A percentile compares a stretch with the other conserved stretches of the same genome.
Conservation (phyloP, 2,113 vertebrate genomes). For the Gavialis gangeticus region DNA sequence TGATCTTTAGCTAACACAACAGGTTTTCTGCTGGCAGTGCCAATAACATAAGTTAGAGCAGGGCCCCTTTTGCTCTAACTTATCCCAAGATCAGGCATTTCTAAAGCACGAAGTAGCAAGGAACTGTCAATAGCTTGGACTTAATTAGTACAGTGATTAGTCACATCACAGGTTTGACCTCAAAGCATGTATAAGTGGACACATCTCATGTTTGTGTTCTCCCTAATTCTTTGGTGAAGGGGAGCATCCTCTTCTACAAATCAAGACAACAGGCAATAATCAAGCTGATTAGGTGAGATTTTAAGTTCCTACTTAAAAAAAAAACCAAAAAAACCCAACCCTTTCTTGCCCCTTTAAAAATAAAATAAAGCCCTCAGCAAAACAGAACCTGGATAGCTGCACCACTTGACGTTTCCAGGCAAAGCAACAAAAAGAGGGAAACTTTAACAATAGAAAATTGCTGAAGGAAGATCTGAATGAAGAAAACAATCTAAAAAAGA, state of each 20-base stretch:
- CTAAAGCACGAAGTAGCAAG: background rate
- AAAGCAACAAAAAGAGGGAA: slow-evolving; percentile 50
- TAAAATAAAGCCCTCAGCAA: slow-evolving; percentile 1
- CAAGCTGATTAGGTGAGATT: slow-evolving; percentile 34
- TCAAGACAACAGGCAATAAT: background rate
- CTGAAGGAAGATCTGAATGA: slow-evolving; percentile 63
- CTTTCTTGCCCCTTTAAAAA: background rate
- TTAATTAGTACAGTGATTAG: background rate
- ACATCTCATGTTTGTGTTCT: slow-evolving; percentile 22
- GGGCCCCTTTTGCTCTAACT: background rate
- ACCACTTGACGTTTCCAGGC: background rate
- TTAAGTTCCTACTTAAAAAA: slow-evolving; percentile 25
- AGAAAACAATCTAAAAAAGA: slow-evolving; percentile 71
- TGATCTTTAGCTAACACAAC: background rate
- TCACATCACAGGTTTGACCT: background rate
- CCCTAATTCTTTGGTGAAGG: background rate
- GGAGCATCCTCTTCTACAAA: background rate
- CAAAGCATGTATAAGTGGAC: background rate
- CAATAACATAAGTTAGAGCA: background rate
- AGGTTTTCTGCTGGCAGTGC: background rate
- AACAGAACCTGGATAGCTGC: slow-evolving; percentile 41
- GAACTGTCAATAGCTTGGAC: background rate
- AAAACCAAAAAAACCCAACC: background rate
- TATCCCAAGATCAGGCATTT: background rate
- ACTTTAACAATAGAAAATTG: slow-evolving; percentile 43